These are phyloP conservation scores for Oryzias melastigma DNA, from an alignment of 2,113 vertebrate genomes.

Conservation along the genomic window DNA sequence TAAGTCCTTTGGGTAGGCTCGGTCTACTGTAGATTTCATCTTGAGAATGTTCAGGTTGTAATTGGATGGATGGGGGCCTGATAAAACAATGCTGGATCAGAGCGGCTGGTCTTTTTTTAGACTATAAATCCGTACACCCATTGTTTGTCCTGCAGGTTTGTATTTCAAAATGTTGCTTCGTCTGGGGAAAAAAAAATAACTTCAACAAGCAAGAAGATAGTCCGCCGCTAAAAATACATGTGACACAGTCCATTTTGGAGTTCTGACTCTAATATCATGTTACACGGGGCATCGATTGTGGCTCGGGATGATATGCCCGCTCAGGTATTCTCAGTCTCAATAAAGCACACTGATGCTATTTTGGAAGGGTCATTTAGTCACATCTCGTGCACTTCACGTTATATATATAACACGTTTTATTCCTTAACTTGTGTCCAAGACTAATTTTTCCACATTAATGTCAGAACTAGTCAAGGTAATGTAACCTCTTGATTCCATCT, in stretches of 20 bases:
- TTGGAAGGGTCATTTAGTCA: slow-evolving; percentile 61
- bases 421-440: slow-evolving; percentile 51
- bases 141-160: slow-evolving; percentile 11
- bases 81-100: no score
- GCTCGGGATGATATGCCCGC: slow-evolving; percentile 62
- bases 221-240: slow-evolving; percentile 69
- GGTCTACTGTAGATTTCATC: no score
- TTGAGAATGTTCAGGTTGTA: no score
- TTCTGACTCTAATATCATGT: slow-evolving; percentile 69
- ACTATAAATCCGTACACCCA: background rate
- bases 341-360: slow-evolving; percentile 73
- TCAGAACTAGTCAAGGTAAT: slow-evolving; percentile 38
- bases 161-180: slow-evolving; percentile 53
- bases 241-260: slow-evolving; percentile 72
- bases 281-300: slow-evolving; percentile 74
- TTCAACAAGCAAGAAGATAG: slow-evolving; percentile 64
- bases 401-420: slow-evolving; percentile 61
- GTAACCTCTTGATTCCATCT: slow-evolving; percentile 5
- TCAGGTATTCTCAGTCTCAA: slow-evolving; percentile 71
- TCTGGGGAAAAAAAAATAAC: slow-evolving; percentile 47
- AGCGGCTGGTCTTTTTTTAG: no score
- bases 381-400: slow-evolving; percentile 69
- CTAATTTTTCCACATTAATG: slow-evolving; percentile 40
- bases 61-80: no score
- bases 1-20: no score